Percentiles rank a stretch among this genome's conserved stretches.
Evolutionary conservation across 2,113 vertebrate species (phyloP).

Genomic region (Arvicanthis niloticus): DNA sequence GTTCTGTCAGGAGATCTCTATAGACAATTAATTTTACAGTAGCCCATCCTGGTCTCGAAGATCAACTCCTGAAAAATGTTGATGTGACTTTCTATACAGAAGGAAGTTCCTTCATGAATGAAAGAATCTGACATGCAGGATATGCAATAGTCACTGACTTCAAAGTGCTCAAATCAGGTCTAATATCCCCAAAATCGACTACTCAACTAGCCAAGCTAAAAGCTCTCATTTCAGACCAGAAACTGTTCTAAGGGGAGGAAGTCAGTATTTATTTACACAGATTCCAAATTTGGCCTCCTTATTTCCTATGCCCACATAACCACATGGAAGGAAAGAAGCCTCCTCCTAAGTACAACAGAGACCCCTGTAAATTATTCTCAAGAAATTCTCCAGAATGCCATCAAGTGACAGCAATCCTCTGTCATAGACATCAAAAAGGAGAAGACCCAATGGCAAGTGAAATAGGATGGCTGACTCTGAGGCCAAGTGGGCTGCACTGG

Average conservation of each 20-base stretch:
- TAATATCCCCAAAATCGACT: neutral
- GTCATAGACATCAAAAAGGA: neutral
- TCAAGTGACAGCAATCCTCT: neutral
- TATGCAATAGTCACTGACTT: neutral
- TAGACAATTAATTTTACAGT: neutral
- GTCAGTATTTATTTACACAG: neutral
- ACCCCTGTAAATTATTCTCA: neutral
- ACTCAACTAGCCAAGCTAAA: neutral
- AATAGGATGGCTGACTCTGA: neutral
- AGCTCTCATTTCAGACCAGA: neutral
- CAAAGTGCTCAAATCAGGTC: neutral
- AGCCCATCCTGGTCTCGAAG: neutral
- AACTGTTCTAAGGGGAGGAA: neutral
- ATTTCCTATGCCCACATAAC: neutral
- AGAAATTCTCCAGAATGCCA: neutral
- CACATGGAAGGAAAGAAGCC: neutral
- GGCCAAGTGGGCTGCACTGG: no score
- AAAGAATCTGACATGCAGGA: neutral
- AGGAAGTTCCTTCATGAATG: neutral
- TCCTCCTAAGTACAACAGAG: neutral
- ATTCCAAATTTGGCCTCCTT: neutral
- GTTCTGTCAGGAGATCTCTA: neutral
- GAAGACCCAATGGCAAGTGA: neutral
- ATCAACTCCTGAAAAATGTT: neutral
- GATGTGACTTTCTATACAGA: neutral